Base-by-base conservation (phyloP, 1,140 invertebrate species). In the Saccostrea echinata region DNA sequence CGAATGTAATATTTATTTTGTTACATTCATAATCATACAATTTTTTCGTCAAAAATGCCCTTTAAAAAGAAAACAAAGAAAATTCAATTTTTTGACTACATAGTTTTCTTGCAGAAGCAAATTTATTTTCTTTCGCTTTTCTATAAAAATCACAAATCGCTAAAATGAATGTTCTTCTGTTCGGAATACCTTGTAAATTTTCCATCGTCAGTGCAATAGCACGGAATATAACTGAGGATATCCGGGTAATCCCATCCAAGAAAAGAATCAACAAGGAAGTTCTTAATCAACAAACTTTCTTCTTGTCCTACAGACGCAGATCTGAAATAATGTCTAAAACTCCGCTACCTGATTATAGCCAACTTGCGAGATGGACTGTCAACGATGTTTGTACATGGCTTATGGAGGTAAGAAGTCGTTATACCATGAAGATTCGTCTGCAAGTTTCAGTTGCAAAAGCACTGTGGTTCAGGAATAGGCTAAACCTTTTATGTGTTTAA, bases 341-440 rank as follows among this genome's bases (percentile, higher is more conserved):
- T 18, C 35, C 43, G 21, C 83, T 88, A 35, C 87, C 87, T 30
- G 87, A 88, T 33, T 88, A 88, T 52, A 85, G 76, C 35, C 27
- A 57, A n/a, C 18, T 88, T 12, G 83, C 84, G 52, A 88, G 87
- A 81, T 88, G 43, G 55, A 88, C 87, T n/a, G 83, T 88, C 12
- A 88, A 88, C 55, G 87, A 88, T 64, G 87, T 88, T 8, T 88
- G 87, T 51, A 85, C 71, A 27, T 88, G 87, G 87, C 35, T 88
- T 16, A 83, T 71, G 64, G 87, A 88, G 87, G 87, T 88, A 85
- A 64, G 57, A 35, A 57, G 18, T 27, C 30, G 30, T 9, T 51
- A 0, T 21, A 55, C 30, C 21, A 12, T 3, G 2, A 57, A 61
- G 16, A 12, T 21, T 84, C 55, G 51, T 84, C 84, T 84, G 84